phyloP scores from a whole-genome alignment of 2,888 invertebrate genomes.

The Chloromyia formosa region DNA sequence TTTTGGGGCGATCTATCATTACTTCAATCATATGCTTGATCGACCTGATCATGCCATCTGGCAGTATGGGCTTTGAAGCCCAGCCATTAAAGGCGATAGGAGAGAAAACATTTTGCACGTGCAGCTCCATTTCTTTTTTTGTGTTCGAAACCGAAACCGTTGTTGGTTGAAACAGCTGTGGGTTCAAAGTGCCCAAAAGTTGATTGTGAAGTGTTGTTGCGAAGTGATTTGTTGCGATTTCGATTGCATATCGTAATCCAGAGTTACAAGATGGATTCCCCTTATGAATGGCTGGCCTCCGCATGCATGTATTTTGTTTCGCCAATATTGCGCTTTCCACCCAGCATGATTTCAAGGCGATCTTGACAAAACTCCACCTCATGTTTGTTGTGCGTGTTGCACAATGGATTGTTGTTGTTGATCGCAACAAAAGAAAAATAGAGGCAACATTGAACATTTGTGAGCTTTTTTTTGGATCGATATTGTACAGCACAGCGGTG shows the following conservation, averaged over 20 bases:
- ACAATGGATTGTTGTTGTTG: neutral
- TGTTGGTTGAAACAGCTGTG: neutral
- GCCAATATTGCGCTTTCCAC: neutral
- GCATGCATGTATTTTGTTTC: neutral
- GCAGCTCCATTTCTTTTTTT: neutral
- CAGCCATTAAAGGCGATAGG: neutral
- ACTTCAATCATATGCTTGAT: neutral
- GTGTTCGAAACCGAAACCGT: neutral
- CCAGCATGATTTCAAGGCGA: slow-evolving; percentile 7
- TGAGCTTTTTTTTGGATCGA: too few species aligned
- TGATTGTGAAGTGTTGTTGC: neutral
- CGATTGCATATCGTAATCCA: too few species aligned
- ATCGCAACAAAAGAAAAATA: neutral
- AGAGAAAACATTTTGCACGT: slow-evolving; percentile 26
- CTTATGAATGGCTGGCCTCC: neutral
- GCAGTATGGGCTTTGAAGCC: neutral
- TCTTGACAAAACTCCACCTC: slow-evolving; percentile 15
- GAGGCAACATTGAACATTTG: too few species aligned
- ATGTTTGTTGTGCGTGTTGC: neutral
- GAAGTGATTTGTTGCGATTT: neutral
- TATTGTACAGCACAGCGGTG: too few species aligned
- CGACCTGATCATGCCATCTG: neutral
- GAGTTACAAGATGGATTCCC: too few species aligned
- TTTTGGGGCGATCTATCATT: neutral
- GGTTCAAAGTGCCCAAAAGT: neutral